Base-by-base conservation (phyloP, 1,140 invertebrate genomes). In the Pissodes strobi region DNA sequence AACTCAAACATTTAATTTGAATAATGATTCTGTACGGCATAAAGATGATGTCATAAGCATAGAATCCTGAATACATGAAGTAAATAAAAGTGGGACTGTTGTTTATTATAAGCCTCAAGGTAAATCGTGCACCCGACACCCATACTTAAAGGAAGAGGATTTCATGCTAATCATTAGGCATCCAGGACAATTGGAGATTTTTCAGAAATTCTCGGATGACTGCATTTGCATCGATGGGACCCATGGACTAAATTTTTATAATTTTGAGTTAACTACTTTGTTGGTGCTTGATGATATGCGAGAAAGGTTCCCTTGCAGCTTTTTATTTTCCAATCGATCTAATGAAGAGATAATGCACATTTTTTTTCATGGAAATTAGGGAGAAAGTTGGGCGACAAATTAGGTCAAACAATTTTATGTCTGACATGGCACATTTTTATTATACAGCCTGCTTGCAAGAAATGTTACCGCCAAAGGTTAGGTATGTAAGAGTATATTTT, bases 321-420 rank as follows among this genome's bases (percentile, higher is more conserved):
- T 49, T 49, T 49, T 27, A 15, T 30, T 53, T 17, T 34, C 49
- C 10, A 53, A 9, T 41, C 13, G 63, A 10, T 23, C 41, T 1
- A 46, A 66, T 56, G 22, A 66, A 56, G 27, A 21, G 21, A 37
- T 66, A 18, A 27, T 69, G 23, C 12, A 13, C 2, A 30, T 66
- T 21, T 69, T 69, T 53, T 69, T 66, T n/a, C n/a, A n/a, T n/a
- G n/a, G n/a, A n/a, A n/a, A n/a, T n/a, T 22, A 60, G 27, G 13
- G 30, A 64, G 23, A 5, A 46, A 0, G 15, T 60, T 34, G 49
- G 55, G 45, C n/a, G 18, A 43, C 0, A 19, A 13, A 23, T 66
- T 12, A 52, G 6, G 15, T 52, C 52, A n/a, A 13, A 55, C 17
- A 38, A 43, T 9, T 66, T 65, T 18, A 68, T 61, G 57, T 57